Base-by-base conservation (phyloP, 2,888 invertebrate genomes). In the Aleiodes alternator region DNA sequence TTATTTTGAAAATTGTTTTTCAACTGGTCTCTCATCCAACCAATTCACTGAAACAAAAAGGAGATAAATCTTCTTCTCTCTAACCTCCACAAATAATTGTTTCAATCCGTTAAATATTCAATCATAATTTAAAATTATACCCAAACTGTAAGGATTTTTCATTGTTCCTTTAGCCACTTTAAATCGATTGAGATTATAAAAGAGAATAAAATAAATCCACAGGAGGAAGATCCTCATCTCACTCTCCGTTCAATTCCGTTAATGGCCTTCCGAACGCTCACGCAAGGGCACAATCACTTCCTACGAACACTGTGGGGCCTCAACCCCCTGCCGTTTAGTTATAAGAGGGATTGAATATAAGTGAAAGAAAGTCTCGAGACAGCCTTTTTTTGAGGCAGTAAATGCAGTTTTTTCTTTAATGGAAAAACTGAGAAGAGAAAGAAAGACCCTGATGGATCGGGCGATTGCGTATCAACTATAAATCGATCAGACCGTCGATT, bases 201-300 rank as follows among this genome's bases (percentile, higher is more conserved):
- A 53, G 9, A 11, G 14, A 53, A 5, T 5, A 55, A 55, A 16
- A 55, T 23, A 2, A 55, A 55, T 16, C 7, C 3, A 53, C 12
- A 53, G 5, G n/a, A 61, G 16, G 16, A 61, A 61, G 14, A 38
- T 61, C 14, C 43, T 43, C 14, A 55, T 57, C 68, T 68, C 51
- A 48, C 50, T 51, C 59, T 14, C 53, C 23, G 7, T 56, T 50
- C 77, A 75, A 77, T 77, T 75, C 73, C 61, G 75, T 76, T 78
- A 76, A 78, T 76, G 73, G 75, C 50, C 55, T 78, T 73, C 61
- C 75, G 68, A 78, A 73, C 51, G 57, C 57, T 70, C 57, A 34
- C 29, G 48, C 34, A 55, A 31, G 70, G 64, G 72, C 50, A 73
- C 55, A 73, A 73, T 73, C 53, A 73, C 53, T 73, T 73, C 72